These are phyloP conservation scores for Lagodon rhomboides DNA, from an alignment of 2,797 vertebrate genomes.

Conservation along the genomic window DNA sequence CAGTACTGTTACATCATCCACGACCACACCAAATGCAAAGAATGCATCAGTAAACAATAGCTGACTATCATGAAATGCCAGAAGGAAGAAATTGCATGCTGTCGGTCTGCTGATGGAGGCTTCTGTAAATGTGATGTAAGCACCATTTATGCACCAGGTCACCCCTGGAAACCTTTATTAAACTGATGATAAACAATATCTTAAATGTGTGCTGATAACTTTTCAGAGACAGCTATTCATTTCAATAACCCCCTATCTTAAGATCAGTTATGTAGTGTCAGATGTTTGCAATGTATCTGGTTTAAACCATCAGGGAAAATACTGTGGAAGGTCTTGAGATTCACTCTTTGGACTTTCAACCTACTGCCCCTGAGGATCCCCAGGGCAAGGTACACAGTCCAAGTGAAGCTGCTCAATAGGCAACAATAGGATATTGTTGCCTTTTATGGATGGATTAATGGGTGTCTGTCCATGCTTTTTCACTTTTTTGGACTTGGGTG, in stretches of 20 bases:
- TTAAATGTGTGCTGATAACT: background rate
- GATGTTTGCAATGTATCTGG: background rate
- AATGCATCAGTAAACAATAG: conserved; percentile 30
- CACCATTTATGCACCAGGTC: background rate
- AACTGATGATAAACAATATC: background rate
- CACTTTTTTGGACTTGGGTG: background rate
- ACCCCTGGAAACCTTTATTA: background rate
- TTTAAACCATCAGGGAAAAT: conserved; percentile 9
- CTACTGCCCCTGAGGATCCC: conserved; percentile 5
- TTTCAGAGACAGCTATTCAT: background rate
- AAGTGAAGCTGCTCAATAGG: background rate
- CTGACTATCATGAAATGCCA: conserved; percentile 27
- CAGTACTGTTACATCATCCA: conserved; percentile 22
- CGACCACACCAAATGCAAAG: conserved; percentile 18
- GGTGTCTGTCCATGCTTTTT: background rate
- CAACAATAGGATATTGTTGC: background rate
- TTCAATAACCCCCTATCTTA: background rate
- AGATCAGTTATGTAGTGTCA: background rate
- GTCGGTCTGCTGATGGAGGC: conserved; percentile 20
- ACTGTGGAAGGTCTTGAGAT: background rate
- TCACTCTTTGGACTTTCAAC: conserved; percentile 1
- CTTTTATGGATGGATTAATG: too few species aligned
- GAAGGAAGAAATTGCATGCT: conserved; percentile 6
- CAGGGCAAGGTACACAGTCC: background rate
- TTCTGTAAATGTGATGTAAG: conserved; percentile 14